A percentile compares a stretch with the other conserved stretches of the same genome.
These are phyloP conservation scores for Zonitis immaculata DNA, from an alignment of 2,888 invertebrate species.

Conservation along the genomic window DNA sequence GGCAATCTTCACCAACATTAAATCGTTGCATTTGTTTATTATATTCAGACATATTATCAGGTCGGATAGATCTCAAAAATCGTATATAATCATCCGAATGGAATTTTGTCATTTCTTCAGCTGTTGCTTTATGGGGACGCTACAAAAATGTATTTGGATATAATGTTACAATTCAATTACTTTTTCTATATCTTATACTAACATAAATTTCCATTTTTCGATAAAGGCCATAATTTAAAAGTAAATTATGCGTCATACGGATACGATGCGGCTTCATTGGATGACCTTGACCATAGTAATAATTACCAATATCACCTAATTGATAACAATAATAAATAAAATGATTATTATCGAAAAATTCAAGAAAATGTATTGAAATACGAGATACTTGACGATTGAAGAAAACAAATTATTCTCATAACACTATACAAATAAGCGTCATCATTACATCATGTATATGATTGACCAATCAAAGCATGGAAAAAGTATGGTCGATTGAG, in stretches of 20 bases:
- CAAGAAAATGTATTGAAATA: not conserved
- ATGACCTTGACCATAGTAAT: constrained; percentile 97
- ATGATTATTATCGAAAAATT: too few species aligned
- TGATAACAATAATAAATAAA: too few species aligned
- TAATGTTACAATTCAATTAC: too few species aligned
- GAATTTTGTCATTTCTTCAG: constrained; percentile 96
- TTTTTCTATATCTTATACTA: too few species aligned
- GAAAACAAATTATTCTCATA: constrained; percentile 22
- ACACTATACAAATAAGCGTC: constrained; percentile 40
- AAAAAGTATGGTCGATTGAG: constrained; percentile 39
- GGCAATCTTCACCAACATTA: constrained; percentile 98
- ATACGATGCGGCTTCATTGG: constrained; percentile 99
- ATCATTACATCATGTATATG: constrained; percentile 33
- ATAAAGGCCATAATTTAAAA: constrained; percentile 91
- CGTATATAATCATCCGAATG: constrained; percentile 98
- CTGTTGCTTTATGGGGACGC: constrained; percentile 91
- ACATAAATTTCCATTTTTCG: constrained; percentile 97
- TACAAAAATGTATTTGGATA: constrained; percentile 92
- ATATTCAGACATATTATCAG: constrained; percentile 98
- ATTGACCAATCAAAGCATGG: constrained; percentile 37
- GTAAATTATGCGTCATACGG: constrained; percentile 92
- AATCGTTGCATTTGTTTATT: constrained; percentile 99
- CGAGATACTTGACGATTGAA: not conserved
- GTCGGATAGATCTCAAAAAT: constrained; percentile 88
- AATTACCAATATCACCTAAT: constrained; percentile 99